These are phyloP conservation scores for Epinephelus moara DNA, from an alignment of 2,113 vertebrate genomes.

Conservation along the genomic window DNA sequence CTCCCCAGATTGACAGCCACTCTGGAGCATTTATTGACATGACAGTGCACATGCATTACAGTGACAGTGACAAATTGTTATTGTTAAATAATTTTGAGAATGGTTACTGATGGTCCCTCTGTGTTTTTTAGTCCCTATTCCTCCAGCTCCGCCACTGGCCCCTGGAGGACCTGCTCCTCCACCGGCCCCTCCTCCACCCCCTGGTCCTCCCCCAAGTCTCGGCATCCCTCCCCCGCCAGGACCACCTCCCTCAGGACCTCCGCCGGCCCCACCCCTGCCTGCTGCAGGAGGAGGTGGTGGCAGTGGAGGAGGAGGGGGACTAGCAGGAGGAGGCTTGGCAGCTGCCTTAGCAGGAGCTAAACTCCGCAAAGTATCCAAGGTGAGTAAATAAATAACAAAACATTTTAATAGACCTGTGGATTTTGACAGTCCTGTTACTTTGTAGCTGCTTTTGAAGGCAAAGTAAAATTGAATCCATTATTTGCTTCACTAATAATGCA, in stretches of 20 bases:
- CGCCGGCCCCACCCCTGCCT: slow-evolving; percentile 85
- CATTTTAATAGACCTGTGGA: not conserved
- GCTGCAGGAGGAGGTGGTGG: slow-evolving; percentile 67
- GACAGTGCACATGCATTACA: not conserved
- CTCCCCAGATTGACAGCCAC: not conserved
- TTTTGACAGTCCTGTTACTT: not conserved
- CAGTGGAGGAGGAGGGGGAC: slow-evolving; percentile 55
- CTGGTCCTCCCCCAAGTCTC: slow-evolving; percentile 79
- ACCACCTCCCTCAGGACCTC: slow-evolving; percentile 82
- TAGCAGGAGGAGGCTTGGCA: slow-evolving; percentile 80
- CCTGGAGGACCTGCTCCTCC: slow-evolving; percentile 69
- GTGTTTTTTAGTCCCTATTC: slow-evolving; percentile 44
- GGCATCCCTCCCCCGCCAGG: slow-evolving; percentile 82
- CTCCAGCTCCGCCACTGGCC: slow-evolving; percentile 72
- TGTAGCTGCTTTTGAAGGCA: not conserved
- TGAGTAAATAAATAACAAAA: slow-evolving; percentile 55
- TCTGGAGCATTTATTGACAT: not conserved
- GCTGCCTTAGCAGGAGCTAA: slow-evolving; percentile 91
- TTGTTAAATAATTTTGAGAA: not conserved
- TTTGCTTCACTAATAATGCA: not conserved
- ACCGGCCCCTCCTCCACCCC: slow-evolving; percentile 41
- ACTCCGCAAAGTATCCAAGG: slow-evolving; percentile 91
- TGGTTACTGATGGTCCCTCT: not conserved
- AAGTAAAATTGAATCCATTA: not conserved
- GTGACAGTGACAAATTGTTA: no score